Conservation (phyloP, 2,113 vertebrate genomes). For the Astatotilapia flaviijosephi region DNA sequence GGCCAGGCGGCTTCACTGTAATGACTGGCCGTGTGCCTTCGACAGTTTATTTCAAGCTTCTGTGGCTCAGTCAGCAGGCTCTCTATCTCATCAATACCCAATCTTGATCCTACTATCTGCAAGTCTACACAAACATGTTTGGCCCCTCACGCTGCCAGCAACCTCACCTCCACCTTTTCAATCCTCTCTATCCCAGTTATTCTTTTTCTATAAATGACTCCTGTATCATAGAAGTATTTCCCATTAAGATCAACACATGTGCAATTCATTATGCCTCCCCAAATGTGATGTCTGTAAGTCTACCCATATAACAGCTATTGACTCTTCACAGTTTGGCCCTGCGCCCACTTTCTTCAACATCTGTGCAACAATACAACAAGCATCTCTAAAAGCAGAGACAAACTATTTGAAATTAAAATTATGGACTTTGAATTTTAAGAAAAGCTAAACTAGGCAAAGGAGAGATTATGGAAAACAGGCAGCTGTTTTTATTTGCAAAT, state of each 20-base stretch:
- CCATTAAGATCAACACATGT: slow-evolving; percentile 91
- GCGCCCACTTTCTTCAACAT: slow-evolving; percentile 79
- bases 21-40: slow-evolving; percentile 80
- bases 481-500: neutral
- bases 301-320: slow-evolving; percentile 85
- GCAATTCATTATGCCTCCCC: slow-evolving; percentile 85
- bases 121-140: slow-evolving; percentile 61
- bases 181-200: neutral
- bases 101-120: slow-evolving; percentile 86
- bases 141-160: slow-evolving; percentile 54
- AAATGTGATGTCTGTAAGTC: slow-evolving; percentile 80
- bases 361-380: slow-evolving; percentile 78
- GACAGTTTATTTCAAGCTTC: slow-evolving; percentile 90
- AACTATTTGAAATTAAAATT: slow-evolving; percentile 83
- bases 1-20: slow-evolving; percentile 81
- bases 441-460: neutral
- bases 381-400: slow-evolving; percentile 78
- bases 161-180: slow-evolving; percentile 37
- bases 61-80: slow-evolving; percentile 87
- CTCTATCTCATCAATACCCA: slow-evolving; percentile 88
- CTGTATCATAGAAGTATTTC: slow-evolving; percentile 90
- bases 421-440: slow-evolving; percentile 69
- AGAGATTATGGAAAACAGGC: neutral
- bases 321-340: slow-evolving; percentile 68
- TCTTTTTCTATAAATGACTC: slow-evolving; percentile 74